Evolutionary conservation across 2,888 invertebrate genomes (phyloP), one percentile per base, ranked within the genome.

Genomic region (Diarsia mendica): DNA sequence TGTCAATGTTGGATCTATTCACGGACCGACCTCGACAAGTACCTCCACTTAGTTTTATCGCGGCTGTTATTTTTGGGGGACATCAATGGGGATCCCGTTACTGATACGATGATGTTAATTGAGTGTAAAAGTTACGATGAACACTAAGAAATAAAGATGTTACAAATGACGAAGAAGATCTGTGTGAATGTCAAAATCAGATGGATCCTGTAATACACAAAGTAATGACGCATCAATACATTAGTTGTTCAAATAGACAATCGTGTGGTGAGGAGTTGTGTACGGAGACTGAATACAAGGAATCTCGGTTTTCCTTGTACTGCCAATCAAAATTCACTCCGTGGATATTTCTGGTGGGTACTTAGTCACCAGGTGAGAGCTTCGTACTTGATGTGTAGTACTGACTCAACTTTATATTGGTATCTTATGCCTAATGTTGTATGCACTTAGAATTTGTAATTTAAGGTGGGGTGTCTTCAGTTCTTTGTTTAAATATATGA

Each of bases 181-280:
- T 23, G 6, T 28, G 15, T 28, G 28, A 2, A 15, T 58, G 8
- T 58, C 15, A 8, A 28, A 58, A 58, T 15, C 58, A 68, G 51
- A n/a, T 63, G 55, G 28, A 44, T 28, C 1, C n/a, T 20, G n/a
- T 61, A 39, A 60, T 20, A 5, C n/a, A 33, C 20, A 20, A 49
- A 63, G 18, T 48, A 53, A 3, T 81, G 72, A 81, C 72, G 71
- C 77, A 81, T n/a, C 49, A 20, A n/a, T 53, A 46, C 82, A 81
- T 81, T 81, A 81, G 58, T 60, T 67, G 72, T 72, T 82, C 69
- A 81, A 81, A 82, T 77, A 81, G 77, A 81, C 68, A 81, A 48
- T 69, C 44, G 18, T 77, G 77, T 49, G 81, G 71, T 71, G 53
- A 76, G n/a, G 67, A 65, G 4, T 65, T 78, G 73, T 67, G 46